Evolutionary conservation across 2,797 vertebrate species (phyloP).

Genomic region (Rhabdophis nuchalis): DNA sequence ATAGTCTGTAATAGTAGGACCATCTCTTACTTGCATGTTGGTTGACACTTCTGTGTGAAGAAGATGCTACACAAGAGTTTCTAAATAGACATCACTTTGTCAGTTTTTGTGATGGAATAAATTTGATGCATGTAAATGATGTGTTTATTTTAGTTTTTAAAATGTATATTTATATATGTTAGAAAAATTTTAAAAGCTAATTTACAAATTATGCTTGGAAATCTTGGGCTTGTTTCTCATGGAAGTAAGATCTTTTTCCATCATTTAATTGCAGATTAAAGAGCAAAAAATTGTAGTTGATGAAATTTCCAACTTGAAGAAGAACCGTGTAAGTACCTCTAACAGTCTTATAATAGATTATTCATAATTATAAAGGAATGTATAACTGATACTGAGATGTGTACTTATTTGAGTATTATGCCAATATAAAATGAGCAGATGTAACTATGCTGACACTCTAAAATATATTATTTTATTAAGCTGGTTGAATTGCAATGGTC

Average conservation of each 20-base stretch:
- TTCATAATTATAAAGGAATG: background rate
- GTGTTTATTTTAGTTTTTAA: background rate
- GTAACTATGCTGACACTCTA: background rate
- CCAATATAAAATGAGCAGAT: background rate
- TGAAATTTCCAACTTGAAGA: conserved; percentile 93
- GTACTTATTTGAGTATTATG: background rate
- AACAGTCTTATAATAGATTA: background rate
- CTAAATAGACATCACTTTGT: background rate
- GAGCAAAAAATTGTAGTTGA: conserved; percentile 89
- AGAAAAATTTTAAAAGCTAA: background rate
- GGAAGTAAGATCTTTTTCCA: background rate
- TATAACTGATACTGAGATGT: background rate
- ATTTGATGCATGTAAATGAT: background rate
- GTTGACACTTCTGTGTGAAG: background rate
- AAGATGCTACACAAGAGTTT: background rate
- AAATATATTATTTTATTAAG: background rate
- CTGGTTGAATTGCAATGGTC: background rate
- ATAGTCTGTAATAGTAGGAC: background rate
- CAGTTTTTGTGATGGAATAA: background rate
- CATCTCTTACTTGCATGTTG: background rate
- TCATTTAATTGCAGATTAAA: conserved; percentile 77
- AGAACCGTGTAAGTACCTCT: conserved; percentile 78
- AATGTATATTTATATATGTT: background rate
- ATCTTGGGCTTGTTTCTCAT: background rate
- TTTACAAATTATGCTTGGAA: background rate